Evolutionary conservation across 1,140 invertebrate genomes (phyloP).

Genomic region (Magallana ariakensis): DNA sequence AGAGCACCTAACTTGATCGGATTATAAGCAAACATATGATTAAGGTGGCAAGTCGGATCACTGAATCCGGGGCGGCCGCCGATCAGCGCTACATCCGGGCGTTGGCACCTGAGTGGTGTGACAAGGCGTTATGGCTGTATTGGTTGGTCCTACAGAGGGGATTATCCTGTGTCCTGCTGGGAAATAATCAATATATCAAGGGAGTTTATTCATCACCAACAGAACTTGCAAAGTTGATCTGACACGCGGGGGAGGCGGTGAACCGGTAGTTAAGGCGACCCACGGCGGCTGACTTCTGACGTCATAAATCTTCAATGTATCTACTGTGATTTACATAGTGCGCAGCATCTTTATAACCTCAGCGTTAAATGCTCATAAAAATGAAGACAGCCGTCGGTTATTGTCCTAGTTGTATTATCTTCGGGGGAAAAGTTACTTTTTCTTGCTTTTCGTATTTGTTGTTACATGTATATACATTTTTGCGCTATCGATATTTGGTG

Average conservation of each 20-base stretch:
- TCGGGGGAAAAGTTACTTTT: too few relatives aligned
- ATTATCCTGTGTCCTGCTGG: background rate
- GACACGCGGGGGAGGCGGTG: background rate
- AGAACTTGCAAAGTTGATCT: background rate
- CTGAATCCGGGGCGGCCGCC: background rate
- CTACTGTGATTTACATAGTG: too few relatives aligned
- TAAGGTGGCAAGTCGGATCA: background rate
- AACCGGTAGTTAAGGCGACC: constrained; percentile 8
- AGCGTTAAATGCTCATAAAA: too few relatives aligned
- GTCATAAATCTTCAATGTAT: too few relatives aligned
- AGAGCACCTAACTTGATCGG: background rate
- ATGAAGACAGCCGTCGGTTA: too few relatives aligned
- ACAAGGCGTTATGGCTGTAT: background rate
- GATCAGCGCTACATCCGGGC: background rate
- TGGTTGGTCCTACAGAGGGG: background rate
- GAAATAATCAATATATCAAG: background rate
- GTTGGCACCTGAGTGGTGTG: background rate
- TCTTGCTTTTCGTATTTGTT: too few relatives aligned
- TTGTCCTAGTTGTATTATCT: too few relatives aligned
- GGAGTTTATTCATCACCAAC: background rate
- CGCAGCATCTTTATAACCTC: too few relatives aligned
- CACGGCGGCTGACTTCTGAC: too few relatives aligned
- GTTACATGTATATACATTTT: too few relatives aligned
- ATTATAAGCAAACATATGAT: background rate
- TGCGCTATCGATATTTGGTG: too few relatives aligned